Evolutionary conservation across 2,888 invertebrate genomes (phyloP), one percentile per base, ranked within the genome.

Genomic region (Polymixis lichenea): DNA sequence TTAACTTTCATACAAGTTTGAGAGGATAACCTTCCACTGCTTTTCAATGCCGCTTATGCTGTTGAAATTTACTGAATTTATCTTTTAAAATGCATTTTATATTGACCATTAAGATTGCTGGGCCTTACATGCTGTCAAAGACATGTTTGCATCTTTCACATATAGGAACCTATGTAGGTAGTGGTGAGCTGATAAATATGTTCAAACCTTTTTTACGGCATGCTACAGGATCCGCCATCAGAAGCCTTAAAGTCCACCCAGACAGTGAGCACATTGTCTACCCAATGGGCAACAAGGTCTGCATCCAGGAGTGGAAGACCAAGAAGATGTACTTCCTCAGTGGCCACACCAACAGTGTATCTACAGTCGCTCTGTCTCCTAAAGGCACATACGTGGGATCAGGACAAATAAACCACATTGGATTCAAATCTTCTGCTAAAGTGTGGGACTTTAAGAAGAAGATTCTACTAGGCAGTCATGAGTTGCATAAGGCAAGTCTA

Each of bases 361-460:
- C 98, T 0, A 97, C 98, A 3, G 95, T 99, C 38, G 98, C 98
- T 67, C 93, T 98, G 19, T 99, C 99, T 17, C 96, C 97, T 0
- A 96, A 97, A 70, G 96, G 99, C 43, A 97, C 97, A 38, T 98
- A 97, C 89, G 96, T 99, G 58, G 99, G 98, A 9, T 99, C 99
- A 0, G 99, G 99, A 0, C 99, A 99, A 94, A 97, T 98, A 58
- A 99, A 98, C 91, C 98, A 99, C 90, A 98, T 98, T 93, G 99
- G 99, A 8, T 99, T 99, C 92, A 98, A 98, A 93, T 98, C 99
- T 0, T 97, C 97, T 76, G 98, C 98, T 0, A 98, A 99, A 84
- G 94, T 99, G 25, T 99, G 99, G 99, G 97, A 98, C 91, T 99
- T 98, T 91, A 96, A 97, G 22, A 97, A 96, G 69, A 97, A 97